These are phyloP conservation scores for Gallinago media DNA, from an alignment of 2,113 vertebrate genomes.

Conservation along the genomic window DNA sequence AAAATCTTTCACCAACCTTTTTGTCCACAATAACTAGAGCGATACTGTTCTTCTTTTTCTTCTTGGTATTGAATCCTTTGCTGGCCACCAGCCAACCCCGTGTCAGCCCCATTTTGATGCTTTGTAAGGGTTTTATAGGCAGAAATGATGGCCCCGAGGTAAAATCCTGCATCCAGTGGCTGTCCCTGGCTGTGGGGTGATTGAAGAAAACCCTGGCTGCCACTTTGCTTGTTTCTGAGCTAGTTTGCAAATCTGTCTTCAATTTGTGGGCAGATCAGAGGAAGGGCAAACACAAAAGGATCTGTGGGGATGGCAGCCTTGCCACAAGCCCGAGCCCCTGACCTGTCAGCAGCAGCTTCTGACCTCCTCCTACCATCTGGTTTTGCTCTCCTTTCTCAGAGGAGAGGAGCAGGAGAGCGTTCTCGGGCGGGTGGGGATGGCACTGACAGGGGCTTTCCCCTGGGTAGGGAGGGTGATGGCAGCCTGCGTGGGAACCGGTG, in stretches of 20 bases:
- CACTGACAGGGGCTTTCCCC: not conserved
- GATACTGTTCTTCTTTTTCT: not conserved
- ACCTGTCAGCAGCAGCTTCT: not conserved
- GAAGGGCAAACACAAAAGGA: slow-evolving; percentile 21
- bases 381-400: slow-evolving; percentile 2
- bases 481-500: not conserved
- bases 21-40: not conserved
- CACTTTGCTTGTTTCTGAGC: not conserved
- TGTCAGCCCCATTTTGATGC: not conserved
- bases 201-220: slow-evolving; percentile 6
- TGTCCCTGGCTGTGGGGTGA: not conserved
- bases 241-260: slow-evolving; percentile 16
- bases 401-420: not conserved
- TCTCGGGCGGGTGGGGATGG: not conserved
- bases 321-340: not conserved
- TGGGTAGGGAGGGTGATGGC: not conserved
- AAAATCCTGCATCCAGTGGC: not conserved
- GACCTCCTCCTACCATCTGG: not conserved
- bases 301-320: not conserved
- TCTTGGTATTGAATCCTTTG: not conserved
- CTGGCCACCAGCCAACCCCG: not conserved
- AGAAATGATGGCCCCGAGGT: not conserved
- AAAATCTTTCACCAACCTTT: not conserved
- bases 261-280: slow-evolving; percentile 44
- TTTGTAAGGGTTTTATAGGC: not conserved